Base-by-base conservation (phyloP, 2,113 vertebrate genomes). In the Bagarius yarrelli region DNA sequence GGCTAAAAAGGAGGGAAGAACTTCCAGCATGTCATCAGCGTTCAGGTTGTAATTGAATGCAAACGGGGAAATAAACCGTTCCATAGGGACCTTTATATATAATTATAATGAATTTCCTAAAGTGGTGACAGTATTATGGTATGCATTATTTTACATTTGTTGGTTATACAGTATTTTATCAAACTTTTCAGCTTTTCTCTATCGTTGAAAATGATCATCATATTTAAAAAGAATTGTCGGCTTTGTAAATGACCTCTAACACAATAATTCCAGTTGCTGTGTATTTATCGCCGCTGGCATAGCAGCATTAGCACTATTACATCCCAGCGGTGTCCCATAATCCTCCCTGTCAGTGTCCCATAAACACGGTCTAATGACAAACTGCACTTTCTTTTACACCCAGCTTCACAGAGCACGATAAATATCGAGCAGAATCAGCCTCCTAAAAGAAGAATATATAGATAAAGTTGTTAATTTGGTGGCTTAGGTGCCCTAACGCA, bases 251-350 rank as follows among this genome's bases (percentile, higher is more conserved):
- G 9, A 73, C 47, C 50, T 13, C 5, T 21, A 27, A 53, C 9
- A 32, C 11, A 53, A 53, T 27, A 14, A 72, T 21, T 53, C 70
- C 64, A 30, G n/a, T 55, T 66, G 61, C 57, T 70, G 55, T 72
- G 57, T 72, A 50, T 70, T 84, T 73, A 60, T 64, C 12, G 34
- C 44, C 78, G 73, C 72, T 66, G 59, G 67, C 64, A 69, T 67
- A 44, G 16, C 53, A 25, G 34, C 36, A 30, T 73, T 76, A 67
- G 44, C 59, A 53, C 40, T 81, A 77, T 78, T 74, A 57, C 32
- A 40, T 64, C 55, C 63, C 63, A 27, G 74, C 59, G 25, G 66
- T 53, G 52, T 81, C 76, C 59, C 66, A 57, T 84, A 80, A 73
- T 47, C 67, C 57, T 36, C 21, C 36, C 44, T 30, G 61, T 81